Evolutionary conservation across 1,140 invertebrate species (phyloP).

Genomic region (Cylas formicarius): DNA sequence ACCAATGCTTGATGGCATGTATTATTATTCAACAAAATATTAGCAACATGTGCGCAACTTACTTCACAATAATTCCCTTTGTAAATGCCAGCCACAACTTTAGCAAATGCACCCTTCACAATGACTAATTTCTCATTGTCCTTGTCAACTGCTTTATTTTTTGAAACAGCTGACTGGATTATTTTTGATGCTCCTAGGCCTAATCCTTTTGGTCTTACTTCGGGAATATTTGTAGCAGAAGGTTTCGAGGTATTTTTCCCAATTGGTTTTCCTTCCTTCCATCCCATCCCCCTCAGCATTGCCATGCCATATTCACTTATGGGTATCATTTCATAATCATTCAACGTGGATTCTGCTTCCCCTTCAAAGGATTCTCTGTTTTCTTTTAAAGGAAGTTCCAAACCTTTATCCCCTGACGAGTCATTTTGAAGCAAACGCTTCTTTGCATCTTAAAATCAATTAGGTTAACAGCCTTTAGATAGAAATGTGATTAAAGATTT

Average conservation of each 20-base stretch:
- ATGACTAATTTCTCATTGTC: constrained; percentile 42
- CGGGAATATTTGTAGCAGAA: constrained; percentile 42
- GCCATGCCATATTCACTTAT: constrained; percentile 84
- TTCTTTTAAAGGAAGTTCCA: constrained; percentile 22
- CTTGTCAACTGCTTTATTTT: constrained; percentile 41
- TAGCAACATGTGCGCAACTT: too few species aligned
- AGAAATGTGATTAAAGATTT: constrained; percentile 2
- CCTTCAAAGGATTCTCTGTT: constrained; percentile 28
- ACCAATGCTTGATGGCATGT: too few species aligned
- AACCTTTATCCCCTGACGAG: constrained; percentile 23
- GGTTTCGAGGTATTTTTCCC: constrained; percentile 52
- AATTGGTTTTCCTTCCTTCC: constrained; percentile 68
- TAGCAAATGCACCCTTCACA: constrained; percentile 61
- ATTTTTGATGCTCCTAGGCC: constrained; percentile 82
- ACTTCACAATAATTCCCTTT: constrained; percentile 74
- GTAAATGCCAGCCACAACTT: constrained; percentile 63
- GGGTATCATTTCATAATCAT: constrained; percentile 87
- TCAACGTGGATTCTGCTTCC: constrained; percentile 54
- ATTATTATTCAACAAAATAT: too few species aligned
- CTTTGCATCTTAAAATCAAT: constrained; percentile 32
- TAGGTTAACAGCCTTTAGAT: background rate
- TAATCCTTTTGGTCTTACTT: constrained; percentile 79
- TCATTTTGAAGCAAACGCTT: constrained; percentile 29
- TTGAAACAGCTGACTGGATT: constrained; percentile 45
- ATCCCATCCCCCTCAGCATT: constrained; percentile 92